A percentile compares a stretch with the other conserved stretches of the same genome.
Evolutionary conservation across 1,140 invertebrate species (phyloP).

Genomic region (Wasmannia auropunctata): DNA sequence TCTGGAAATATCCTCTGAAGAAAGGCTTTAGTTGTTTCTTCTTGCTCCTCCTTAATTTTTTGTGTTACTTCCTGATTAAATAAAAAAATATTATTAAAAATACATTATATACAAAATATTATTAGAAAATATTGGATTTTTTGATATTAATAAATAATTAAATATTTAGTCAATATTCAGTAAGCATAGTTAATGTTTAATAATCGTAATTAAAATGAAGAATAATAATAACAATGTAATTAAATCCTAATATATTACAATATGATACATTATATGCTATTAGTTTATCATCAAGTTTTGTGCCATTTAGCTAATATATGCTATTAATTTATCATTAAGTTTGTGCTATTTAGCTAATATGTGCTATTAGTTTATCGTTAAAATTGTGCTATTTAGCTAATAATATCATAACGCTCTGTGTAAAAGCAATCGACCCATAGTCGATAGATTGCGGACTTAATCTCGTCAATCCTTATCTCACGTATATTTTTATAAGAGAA

Average conservation of each 20-base stretch:
- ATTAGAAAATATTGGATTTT: neutral
- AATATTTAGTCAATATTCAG: neutral
- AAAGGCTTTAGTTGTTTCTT: conserved; percentile 86
- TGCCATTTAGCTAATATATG: no score
- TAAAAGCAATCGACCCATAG: neutral
- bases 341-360: no score
- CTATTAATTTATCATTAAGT: neutral
- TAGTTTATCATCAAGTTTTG: neutral
- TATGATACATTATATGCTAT: neutral
- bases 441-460: neutral
- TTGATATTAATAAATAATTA: neutral
- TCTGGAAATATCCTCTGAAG: conserved; percentile 87
- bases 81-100: conserved; percentile 40
- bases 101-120: neutral
- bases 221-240: neutral
- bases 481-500: neutral
- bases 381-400: neutral
- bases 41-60: conserved; percentile 85
- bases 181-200: neutral
- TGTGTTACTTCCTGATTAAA: conserved; percentile 84
- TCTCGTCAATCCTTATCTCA: neutral
- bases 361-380: neutral
- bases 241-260: neutral
- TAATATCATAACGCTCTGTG: neutral
- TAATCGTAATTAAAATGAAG: neutral